Evolutionary conservation across 2,113 vertebrate genomes (phyloP).

Genomic region (Rostratula benghalensis): DNA sequence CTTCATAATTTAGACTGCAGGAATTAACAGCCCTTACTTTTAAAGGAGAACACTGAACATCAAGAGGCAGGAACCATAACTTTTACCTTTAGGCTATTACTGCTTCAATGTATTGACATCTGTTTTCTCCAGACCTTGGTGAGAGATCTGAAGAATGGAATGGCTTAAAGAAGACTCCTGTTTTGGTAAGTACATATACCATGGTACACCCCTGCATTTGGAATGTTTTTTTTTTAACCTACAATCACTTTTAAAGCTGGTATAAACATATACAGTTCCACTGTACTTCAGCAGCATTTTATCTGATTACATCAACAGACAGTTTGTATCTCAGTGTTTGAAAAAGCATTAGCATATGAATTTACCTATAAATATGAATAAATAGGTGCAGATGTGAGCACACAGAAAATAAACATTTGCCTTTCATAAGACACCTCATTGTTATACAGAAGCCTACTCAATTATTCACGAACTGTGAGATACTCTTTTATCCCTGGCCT

Average conservation of each 20-base stretch:
- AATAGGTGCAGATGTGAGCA: constrained; percentile 54
- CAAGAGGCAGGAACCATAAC: neutral
- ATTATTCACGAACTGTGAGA: constrained; percentile 58
- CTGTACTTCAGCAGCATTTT: constrained; percentile 7
- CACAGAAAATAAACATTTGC: constrained; percentile 62
- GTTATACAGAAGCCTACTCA: constrained; percentile 54
- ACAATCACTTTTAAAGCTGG: neutral
- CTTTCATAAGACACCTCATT: constrained; percentile 62
- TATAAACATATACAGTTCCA: neutral
- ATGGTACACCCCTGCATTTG: neutral
- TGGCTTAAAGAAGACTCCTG: neutral
- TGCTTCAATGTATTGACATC: neutral
- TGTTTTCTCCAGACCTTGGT: neutral
- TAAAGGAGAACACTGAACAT: neutral
- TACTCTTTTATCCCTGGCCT: constrained; percentile 65
- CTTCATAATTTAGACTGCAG: neutral
- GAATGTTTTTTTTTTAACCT: neutral
- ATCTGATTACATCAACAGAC: neutral
- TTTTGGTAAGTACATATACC: neutral
- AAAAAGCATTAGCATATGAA: constrained; percentile 52
- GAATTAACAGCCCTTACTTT: neutral
- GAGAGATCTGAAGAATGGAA: neutral
- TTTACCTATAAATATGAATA: constrained; percentile 63
- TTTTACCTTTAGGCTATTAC: neutral
- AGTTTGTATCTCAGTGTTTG: neutral